Evolutionary conservation across 2,797 vertebrate genomes (phyloP), one percentile per base, ranked within the genome.

Genomic region (Megaceryle alcyon): DNA sequence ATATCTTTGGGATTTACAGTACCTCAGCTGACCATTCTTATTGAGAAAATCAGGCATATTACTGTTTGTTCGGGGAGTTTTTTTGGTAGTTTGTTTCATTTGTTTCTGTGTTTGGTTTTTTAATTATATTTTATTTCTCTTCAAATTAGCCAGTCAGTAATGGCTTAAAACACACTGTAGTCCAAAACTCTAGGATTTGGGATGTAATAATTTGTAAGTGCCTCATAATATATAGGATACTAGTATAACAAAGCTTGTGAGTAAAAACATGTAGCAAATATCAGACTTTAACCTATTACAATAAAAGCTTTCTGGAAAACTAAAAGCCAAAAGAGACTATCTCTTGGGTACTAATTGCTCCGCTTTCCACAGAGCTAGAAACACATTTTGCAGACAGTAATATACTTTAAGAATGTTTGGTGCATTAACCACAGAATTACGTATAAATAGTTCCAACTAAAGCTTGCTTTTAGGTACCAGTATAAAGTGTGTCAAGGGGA

Each of bases 361-460:
- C 1, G 14, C 88, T 90, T 89, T 85, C 48, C 71, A 72, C 37
- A 48, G 71, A 92, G 57, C 78, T 82, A 35, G 48, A 82, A 88
- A 89, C n/a, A 71, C 72, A 79, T 81, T 90, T 54, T 88, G n/a
- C 53, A 96, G 78, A 83, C 81, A 94, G 88, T 51, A 95, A 85
- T 49, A 93, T 1, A 78, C 83, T 93, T 88, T 81, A 92, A 92
- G 79, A 92, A 85, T 65, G 57, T 94, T 91, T 95, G 64, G 48
- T 87, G 92, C 91, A 87, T 93, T 94, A 96, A 87, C 78, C 82
- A 86, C 57, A 56, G 78, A 87, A 96, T 92, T 93, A 69, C 49
- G 61, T 87, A 87, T 81, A 95, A 95, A 95, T 92, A 95, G 81
- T 81, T 93, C 91, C 87, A 61, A 90, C 86, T 96, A 87, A 85